Evolutionary conservation across 2,797 vertebrate species (phyloP), one percentile per base, ranked within the genome.

Genomic region (Bucorvus abyssinicus): DNA sequence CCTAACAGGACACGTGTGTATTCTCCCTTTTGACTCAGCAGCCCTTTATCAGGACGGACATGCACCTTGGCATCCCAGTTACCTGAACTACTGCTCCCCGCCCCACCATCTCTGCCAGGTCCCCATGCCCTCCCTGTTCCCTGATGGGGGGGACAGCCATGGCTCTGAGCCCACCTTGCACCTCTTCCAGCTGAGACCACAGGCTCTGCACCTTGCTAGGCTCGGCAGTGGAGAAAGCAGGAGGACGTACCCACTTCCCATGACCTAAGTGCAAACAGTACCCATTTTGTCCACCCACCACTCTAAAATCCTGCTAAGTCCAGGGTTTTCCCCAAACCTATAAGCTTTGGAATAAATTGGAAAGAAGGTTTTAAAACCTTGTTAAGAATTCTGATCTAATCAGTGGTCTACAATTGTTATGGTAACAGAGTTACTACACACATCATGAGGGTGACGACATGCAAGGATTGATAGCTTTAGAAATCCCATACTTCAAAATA

Each of bases 211-310:
- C 30, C 44, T 61, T 21, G 17, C 71, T 50, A 23, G n/a, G 27
- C 44, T 34, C 0, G 0, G 52, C 42, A 77, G n/a, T 2, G 2
- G 8, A 50, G 49, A 60, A 71, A 78, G 34, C n/a, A 45, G 24
- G 22, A 76, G 16, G 30, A 49, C 26, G 17, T 3, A 68, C 7
- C 12, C 7, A 5, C 29, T 65, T 57, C 27, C 49, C 34, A 11
- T 0, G 1, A 74, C 34, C 47, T 42, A 32, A 89, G 74, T 40
- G 27, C 75, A 59, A 84, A 49, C 19, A 17, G 38, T 16, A 78
- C 45, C 12, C 4, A 8, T 42, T 65, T 64, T 19, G 9, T 50
- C 50, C 1, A 2, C 16, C 19, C 29, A 53, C 36, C 44, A 55
- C 44, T 34, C 57, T 26, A 17, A 82, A 52, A 38, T 14, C 53